Percentiles rank a stretch among this genome's conserved stretches.
These are phyloP conservation scores for Callospermophilus lateralis DNA, from an alignment of 2,113 vertebrate genomes.

Conservation along the genomic window DNA sequence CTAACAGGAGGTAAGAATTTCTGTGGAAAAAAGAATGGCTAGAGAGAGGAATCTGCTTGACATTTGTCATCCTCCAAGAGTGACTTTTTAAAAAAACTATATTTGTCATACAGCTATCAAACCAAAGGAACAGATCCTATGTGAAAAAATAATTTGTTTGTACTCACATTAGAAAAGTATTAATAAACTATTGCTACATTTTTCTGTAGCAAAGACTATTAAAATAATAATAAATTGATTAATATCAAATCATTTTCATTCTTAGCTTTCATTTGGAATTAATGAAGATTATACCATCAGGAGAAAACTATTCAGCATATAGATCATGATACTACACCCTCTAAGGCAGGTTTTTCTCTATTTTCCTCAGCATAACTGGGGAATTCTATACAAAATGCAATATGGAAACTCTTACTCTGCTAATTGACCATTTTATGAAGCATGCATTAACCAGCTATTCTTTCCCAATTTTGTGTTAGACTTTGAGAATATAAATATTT, in stretches of 20 bases:
- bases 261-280: not conserved
- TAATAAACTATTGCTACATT: not conserved
- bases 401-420: not conserved
- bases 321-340: accelerated
- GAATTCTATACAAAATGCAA: not conserved
- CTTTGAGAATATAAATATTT: not conserved
- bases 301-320: not conserved
- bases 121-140: not conserved
- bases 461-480: not conserved
- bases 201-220: not conserved
- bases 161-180: not conserved
- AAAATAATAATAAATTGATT: not conserved
- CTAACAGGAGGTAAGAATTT: not conserved
- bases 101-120: not conserved
- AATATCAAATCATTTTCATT: not conserved
- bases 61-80: not conserved
- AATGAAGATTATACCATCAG: not conserved
- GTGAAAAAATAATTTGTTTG: not conserved
- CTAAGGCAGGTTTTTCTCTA: not conserved
- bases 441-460: not conserved
- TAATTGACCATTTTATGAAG: not conserved
- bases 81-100: not conserved
- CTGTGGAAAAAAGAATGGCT: not conserved
- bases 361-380: not conserved
- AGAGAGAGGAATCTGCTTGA: not conserved